phyloP scores from a whole-genome alignment of 2,113 vertebrate genomes.

The Carassius carassius region DNA sequence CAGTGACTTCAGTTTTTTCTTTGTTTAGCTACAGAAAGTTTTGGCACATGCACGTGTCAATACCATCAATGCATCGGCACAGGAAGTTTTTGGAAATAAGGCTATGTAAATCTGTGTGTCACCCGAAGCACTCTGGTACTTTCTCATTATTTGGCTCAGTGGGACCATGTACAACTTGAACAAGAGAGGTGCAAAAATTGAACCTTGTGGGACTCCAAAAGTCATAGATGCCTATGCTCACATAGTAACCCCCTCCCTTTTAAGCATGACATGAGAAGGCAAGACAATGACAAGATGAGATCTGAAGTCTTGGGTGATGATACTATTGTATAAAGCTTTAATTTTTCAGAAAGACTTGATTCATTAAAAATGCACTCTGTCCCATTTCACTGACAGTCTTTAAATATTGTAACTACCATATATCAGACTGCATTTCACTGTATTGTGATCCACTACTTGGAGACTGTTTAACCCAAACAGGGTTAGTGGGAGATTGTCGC shows the following conservation, averaged over 20 bases:
- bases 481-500: not conserved
- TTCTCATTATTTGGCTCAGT: not conserved
- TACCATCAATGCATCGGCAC: too few species aligned
- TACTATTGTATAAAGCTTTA: constrained; percentile 62
- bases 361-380: constrained; percentile 69
- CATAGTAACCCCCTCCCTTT: not conserved
- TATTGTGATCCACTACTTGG: constrained; percentile 45
- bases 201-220: not conserved
- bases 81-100: too few species aligned
- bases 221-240: not conserved
- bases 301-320: constrained; percentile 54
- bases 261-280: not conserved
- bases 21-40: too few species aligned
- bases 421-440: constrained; percentile 41
- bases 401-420: constrained; percentile 66
- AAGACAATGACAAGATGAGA: constrained; percentile 46
- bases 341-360: constrained; percentile 60
- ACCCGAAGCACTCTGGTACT: too few species aligned
- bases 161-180: not conserved
- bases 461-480: constrained; percentile 21
- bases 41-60: too few species aligned
- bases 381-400: constrained; percentile 64
- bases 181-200: not conserved
- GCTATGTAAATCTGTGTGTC: too few species aligned
- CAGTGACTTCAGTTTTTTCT: too few species aligned